Conservation (phyloP, 2,888 invertebrate genomes). For the Ophraella communa region DNA sequence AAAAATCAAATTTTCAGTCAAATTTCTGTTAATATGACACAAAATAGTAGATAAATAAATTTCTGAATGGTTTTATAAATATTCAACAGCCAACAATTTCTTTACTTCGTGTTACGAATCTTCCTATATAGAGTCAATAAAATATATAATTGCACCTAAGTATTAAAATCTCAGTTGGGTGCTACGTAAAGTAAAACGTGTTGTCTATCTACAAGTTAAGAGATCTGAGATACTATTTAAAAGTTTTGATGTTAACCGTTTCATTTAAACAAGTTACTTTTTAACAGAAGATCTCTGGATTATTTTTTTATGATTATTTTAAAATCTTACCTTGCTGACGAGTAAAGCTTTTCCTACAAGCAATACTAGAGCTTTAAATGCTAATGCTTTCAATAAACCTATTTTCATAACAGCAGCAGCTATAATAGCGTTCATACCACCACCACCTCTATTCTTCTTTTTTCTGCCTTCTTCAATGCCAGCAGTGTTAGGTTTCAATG, state of each 20-base stretch:
- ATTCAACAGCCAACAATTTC: too few species aligned
- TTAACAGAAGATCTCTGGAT: too few species aligned
- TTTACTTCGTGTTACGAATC: not conserved
- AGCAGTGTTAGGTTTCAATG: conserved; percentile 62
- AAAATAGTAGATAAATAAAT: too few species aligned
- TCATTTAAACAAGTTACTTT: too few species aligned
- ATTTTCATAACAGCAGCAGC: conserved; percentile 82
- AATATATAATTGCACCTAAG: not conserved
- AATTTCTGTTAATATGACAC: too few species aligned
- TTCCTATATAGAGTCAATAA: not conserved
- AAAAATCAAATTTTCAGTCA: too few species aligned
- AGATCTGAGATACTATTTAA: too few species aligned
- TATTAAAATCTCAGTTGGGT: not conserved
- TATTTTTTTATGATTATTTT: too few species aligned
- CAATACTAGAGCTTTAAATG: conserved; percentile 80
- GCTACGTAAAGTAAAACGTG: not conserved
- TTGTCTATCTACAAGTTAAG: not conserved
- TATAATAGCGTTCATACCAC: conserved; percentile 74
- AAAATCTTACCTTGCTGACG: conserved; percentile 69
- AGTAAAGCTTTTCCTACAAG: conserved; percentile 86
- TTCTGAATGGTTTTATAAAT: too few species aligned
- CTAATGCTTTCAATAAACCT: conserved; percentile 79
- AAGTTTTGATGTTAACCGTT: too few species aligned
- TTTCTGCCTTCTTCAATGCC: conserved; percentile 47
- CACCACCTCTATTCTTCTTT: conserved; percentile 61